Evolutionary conservation across 2,113 vertebrate genomes (phyloP).

Genomic region (Lepus americanus): DNA sequence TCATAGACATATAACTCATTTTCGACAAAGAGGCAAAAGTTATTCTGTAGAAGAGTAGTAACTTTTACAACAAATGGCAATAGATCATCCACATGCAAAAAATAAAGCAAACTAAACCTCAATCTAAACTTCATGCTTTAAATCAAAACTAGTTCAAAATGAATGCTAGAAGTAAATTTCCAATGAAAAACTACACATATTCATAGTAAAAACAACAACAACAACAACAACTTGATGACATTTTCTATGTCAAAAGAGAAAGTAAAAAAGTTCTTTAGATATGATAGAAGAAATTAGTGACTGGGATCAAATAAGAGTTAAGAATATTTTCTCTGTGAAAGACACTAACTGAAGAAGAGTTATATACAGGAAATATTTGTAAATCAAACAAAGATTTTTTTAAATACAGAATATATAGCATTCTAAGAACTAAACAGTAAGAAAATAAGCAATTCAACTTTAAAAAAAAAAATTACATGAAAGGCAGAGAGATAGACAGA

Average conservation of each 20-base stretch:
- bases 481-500: too few species aligned
- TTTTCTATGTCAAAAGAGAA: conserved; percentile 38
- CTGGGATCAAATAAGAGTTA: neutral
- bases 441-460: neutral
- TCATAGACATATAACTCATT: neutral
- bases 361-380: neutral
- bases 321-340: neutral
- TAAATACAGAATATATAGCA: neutral
- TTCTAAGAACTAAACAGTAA: neutral
- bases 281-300: neutral
- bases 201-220: too few species aligned
- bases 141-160: conserved; percentile 49
- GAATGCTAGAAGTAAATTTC: neutral
- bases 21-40: neutral
- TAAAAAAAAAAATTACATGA: too few species aligned
- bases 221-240: neutral
- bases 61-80: neutral
- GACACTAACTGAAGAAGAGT: neutral
- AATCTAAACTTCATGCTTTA: neutral
- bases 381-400: neutral
- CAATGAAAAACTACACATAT: too few species aligned
- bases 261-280: neutral
- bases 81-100: neutral
- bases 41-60: neutral
- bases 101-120: neutral